These are phyloP conservation scores for Stomorhina lunata DNA, from an alignment of 2,888 invertebrate genomes.

Conservation along the genomic window DNA sequence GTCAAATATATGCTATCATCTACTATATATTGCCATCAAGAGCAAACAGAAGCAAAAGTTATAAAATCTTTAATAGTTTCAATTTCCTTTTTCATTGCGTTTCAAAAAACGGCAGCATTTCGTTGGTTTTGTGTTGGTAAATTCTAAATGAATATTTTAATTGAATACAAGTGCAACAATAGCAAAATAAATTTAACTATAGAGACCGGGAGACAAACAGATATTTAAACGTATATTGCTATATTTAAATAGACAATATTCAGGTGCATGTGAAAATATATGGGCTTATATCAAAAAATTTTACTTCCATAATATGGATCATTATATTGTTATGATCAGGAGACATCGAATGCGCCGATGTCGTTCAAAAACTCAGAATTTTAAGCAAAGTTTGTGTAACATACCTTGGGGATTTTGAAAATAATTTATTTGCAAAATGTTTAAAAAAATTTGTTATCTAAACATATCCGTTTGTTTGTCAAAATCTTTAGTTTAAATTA, in stretches of 20 bases:
- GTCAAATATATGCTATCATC: slow-evolving; percentile 3
- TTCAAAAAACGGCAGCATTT: too few relatives aligned
- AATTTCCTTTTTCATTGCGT: not conserved
- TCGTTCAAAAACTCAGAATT: not conserved
- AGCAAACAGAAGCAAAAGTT: not conserved
- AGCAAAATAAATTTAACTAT: not conserved
- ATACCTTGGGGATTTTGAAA: too few relatives aligned
- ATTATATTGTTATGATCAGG: too few relatives aligned
- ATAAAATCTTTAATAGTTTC: slow-evolving; percentile 12
- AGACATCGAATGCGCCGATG: too few relatives aligned
- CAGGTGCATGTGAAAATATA: not conserved
- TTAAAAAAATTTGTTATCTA: too few relatives aligned
- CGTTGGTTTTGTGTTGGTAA: not conserved
- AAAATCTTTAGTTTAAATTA: too few relatives aligned
- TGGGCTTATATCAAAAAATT: not conserved
- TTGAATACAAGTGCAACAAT: slow-evolving; percentile 29
- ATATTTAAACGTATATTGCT: not conserved
- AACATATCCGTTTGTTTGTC: too few relatives aligned
- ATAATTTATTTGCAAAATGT: too few relatives aligned
- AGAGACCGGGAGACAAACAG: not conserved
- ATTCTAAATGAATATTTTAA: slow-evolving; percentile 34
- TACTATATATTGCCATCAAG: not conserved
- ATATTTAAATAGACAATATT: not conserved
- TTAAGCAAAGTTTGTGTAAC: too few relatives aligned
- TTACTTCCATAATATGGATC: not conserved